Evolutionary conservation across 2,888 invertebrate genomes (phyloP).

Genomic region (Tupiocoris notatus): DNA sequence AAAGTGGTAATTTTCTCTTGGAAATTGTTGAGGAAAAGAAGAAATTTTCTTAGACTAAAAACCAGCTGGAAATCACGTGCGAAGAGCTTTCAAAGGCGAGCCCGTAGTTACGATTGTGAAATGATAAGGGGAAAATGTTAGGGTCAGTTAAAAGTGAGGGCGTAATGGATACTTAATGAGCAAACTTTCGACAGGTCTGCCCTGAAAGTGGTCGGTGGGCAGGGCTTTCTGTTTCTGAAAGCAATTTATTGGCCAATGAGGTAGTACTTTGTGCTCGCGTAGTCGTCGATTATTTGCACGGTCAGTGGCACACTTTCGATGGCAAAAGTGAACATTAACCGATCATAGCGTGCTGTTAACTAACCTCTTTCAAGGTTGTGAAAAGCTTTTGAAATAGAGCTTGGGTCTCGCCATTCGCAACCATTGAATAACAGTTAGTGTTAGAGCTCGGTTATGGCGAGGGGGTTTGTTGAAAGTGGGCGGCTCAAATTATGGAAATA

Average conservation of each 20-base stretch:
- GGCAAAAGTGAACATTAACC: background rate
- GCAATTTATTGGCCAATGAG: background rate
- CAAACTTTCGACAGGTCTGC: background rate
- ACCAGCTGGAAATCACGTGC: too few species aligned
- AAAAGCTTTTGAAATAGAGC: background rate
- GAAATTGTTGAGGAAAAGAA: too few species aligned
- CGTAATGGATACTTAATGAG: background rate
- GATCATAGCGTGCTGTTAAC: background rate
- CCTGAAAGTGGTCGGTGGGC: background rate
- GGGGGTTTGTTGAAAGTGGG: too few species aligned
- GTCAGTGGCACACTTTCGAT: background rate
- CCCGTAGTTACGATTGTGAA: background rate
- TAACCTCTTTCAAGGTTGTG: background rate
- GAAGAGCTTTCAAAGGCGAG: too few species aligned
- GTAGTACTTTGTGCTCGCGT: background rate
- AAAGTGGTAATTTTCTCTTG: too few species aligned
- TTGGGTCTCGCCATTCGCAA: background rate
- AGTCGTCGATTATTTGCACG: background rate
- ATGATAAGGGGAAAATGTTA: background rate
- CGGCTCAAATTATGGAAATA: too few species aligned
- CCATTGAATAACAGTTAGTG: background rate
- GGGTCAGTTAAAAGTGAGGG: background rate
- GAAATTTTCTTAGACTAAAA: too few species aligned
- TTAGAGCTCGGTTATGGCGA: too few species aligned
- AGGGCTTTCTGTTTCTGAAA: background rate